phyloP scores from a whole-genome alignment of 1,140 invertebrate species.

The Notospermus geniculatus region DNA sequence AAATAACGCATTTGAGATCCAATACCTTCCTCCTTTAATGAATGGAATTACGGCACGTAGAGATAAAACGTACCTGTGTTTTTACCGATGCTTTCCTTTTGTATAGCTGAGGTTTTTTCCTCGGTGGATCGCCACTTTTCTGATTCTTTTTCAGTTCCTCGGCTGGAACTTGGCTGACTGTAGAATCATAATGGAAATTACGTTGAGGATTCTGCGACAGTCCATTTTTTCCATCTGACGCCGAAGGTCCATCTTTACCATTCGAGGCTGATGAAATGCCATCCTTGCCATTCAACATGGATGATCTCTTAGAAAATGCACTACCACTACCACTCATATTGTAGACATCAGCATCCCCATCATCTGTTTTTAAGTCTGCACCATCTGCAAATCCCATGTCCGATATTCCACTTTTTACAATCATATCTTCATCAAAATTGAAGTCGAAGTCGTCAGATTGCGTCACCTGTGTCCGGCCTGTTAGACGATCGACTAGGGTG shows the following conservation, averaged over 20 bases:
- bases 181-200: constrained; percentile 11
- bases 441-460: too few species aligned
- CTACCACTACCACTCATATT: neutral
- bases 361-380: neutral
- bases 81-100: neutral
- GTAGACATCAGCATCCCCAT: neutral
- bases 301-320: neutral
- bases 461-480: too few species aligned
- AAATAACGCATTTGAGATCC: too few species aligned
- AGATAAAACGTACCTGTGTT: neutral
- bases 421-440: too few species aligned
- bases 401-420: too few species aligned
- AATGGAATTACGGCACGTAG: neutral
- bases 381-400: neutral
- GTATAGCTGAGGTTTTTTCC: neutral
- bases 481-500: too few species aligned
- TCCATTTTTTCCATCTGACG: neutral
- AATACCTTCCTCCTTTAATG: too few species aligned
- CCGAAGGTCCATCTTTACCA: neutral
- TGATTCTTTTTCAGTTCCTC: neutral
- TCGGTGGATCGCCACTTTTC: neutral
- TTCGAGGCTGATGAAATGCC: neutral
- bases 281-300: neutral
- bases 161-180: neutral
- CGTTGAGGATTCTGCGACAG: neutral